Evolutionary conservation across 2,888 invertebrate species (phyloP), one percentile per base, ranked within the genome.

Genomic region (Plagodis pulveraria): DNA sequence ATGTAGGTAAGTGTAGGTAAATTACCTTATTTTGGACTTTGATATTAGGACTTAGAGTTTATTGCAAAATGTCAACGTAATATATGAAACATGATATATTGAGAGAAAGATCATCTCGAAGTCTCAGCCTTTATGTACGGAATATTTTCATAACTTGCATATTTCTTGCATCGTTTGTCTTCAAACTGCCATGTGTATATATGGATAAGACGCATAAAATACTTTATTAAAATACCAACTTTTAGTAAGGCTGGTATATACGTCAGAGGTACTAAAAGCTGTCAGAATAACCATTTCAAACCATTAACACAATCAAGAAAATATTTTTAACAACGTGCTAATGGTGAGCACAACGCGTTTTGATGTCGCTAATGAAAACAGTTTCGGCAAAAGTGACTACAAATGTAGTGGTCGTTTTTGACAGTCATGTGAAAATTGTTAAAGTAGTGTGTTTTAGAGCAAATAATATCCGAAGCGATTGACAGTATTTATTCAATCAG

Each of bases 101-200:
- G 90, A 73, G 68, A 76, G 77, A 75, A 67, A 77, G 77, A 76
- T 77, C 80, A 82, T 72, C 73, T 74, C 69, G 68, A 66, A 73
- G 60, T 70, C 66, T 46, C 61, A 56, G 46, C 58, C 58, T 61
- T 76, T 91, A 88, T 90, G 89, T 89, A 89, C 89, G 83, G 89
- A 83, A 89, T 89, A 89, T 91, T 88, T 40, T 87, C 88, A 90
- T 89, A 89, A 83, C 83, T 73, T 71, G 56, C 56, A 56, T 49
- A 61, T 56, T 49, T 49, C 60, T 56, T 61, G 60, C 67, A 72
- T 82, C 84, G 83, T 90, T 87, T 84, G 85, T 89, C 88, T 87
- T 76, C 65, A 62, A 63, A 70, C 68, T 66, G 63, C 48, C 51
- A 62, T 58, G 55, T 62, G 51, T 6, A 40, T 55, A 58, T 45